Conservation (phyloP, 2,888 invertebrate species). For the Alloplasta piceator region DNA sequence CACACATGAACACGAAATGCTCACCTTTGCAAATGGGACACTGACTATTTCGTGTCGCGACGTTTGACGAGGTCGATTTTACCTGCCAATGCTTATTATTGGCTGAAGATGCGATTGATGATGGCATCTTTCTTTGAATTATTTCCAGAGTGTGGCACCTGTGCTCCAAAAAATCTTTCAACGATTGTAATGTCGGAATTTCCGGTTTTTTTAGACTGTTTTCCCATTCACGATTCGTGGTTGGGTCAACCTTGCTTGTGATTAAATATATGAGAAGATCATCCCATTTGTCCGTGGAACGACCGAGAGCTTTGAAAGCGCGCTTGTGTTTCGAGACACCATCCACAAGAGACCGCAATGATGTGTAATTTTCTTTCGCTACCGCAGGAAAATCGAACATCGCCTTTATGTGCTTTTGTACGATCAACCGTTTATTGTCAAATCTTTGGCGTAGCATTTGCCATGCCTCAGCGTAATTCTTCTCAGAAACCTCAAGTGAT, state of each 20-base stretch:
- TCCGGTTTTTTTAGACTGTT: no score
- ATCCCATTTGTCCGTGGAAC: conserved; percentile 11
- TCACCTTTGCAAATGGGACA: no score
- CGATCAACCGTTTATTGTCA: conserved; percentile 34
- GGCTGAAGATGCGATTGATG: no score
- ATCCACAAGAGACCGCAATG: conserved; percentile 14
- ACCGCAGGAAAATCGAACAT: conserved; percentile 21
- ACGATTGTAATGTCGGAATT: no score
- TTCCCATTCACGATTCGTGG: no score
- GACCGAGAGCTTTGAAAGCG: neutral
- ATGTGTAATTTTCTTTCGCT: conserved; percentile 16
- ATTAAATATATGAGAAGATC: conserved; percentile 10
- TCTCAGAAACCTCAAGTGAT: conserved; percentile 22
- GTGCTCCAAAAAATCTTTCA: no score
- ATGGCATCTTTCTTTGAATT: no score
- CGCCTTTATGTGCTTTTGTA: conserved; percentile 33
- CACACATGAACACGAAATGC: no score
- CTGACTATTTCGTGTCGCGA: no score
- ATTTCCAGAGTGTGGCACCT: no score
- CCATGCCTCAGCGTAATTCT: conserved; percentile 43
- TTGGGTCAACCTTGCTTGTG: conserved; percentile 4
- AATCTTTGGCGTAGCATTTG: conserved; percentile 34
- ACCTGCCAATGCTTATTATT: no score
- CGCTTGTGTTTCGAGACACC: conserved; percentile 26
- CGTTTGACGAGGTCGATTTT: no score